Evolutionary conservation across 2,797 vertebrate genomes (phyloP).

Genomic region (Enteromius afrohamiltoni): DNA sequence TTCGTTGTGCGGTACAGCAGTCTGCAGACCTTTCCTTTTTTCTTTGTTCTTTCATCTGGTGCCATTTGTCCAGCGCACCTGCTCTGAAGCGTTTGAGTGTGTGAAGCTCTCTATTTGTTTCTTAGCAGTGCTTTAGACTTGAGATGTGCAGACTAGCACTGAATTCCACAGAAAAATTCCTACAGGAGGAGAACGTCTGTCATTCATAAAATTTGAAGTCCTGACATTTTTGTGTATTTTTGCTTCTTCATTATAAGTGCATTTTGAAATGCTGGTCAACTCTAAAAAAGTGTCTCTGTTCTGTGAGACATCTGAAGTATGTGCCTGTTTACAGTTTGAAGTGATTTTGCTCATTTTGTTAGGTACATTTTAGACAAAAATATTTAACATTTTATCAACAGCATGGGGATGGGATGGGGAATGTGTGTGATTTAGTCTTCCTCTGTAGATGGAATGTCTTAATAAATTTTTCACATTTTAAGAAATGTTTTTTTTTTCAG

Average conservation of each 20-base stretch:
- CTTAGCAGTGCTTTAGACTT: not conserved
- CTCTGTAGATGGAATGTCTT: not conserved
- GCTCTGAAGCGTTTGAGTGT: not conserved
- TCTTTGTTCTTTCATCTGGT: not conserved
- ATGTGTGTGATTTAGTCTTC: not conserved
- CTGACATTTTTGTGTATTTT: not conserved
- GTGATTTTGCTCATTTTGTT: not conserved
- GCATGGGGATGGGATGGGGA: not conserved
- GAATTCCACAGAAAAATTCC: slow-evolving; percentile 4
- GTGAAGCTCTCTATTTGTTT: not conserved
- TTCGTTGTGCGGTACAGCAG: not conserved
- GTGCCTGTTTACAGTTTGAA: not conserved
- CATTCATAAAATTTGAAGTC: not conserved
- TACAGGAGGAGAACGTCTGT: not conserved
- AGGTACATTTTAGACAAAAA: not conserved
- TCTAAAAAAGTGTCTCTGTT: not conserved
- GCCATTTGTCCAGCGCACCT: not conserved
- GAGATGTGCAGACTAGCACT: not conserved
- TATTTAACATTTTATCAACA: not conserved
- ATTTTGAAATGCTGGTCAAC: not conserved
- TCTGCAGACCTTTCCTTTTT: not conserved
- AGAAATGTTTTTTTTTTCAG: not conserved
- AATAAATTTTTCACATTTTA: not conserved
- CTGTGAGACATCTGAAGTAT: not conserved
- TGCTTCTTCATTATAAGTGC: not conserved